Base-by-base conservation (phyloP, 2,113 vertebrate species). In the Chrysemys picta region DNA sequence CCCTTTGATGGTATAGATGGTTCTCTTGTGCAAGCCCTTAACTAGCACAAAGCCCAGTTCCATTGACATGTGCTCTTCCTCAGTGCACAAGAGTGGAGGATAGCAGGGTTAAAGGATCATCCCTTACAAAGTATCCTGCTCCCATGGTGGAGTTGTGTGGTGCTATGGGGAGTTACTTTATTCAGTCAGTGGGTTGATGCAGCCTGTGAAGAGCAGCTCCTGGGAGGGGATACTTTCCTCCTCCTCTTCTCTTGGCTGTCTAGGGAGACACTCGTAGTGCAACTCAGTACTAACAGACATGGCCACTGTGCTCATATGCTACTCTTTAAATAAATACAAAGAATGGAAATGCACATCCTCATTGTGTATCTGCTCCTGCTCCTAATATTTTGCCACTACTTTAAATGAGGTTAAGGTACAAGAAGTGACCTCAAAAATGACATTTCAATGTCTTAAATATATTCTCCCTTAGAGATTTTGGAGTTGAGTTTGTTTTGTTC, bases 131-230 rank as follows among this genome's bases (percentile, higher is more conserved):
- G 87, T n/a, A 27, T 27, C 22, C 91, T 82, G 25, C 93, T 90
- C 90, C 54, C 75, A 1, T 19, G 4, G 27, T 83, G 45, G 53
- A 87, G 88, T 72, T 85, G 14, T 2, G 8, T 90, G 72, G 82
- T 72, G 49, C 19, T 31, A 22, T 78, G 45, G 16, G 72, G 54
- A 29, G 62, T 94, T 31, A 85, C 10, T 92, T 94, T n/a, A 47
- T 2, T 57, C 42, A 16, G 47, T 80, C 72, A 45, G 22, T 56
- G 54, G 24, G 24, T 54, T 89, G 56, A 49, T 1, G 38, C 17
- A 45, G 42, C 16, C 17, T 95, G 27, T 93, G 45, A 81, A 89
- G 80, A 90, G 57, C 94, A 93, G 93, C 90, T 42, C 62, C 29
- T 87, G 84, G 57, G 65, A 91, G 91, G 93, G 54, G 17, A 14